A percentile compares a stretch with the other conserved stretches of the same genome.
These are phyloP conservation scores for Drosophila ustulata DNA, from an alignment of 2,888 invertebrate genomes.

Conservation along the genomic window DNA sequence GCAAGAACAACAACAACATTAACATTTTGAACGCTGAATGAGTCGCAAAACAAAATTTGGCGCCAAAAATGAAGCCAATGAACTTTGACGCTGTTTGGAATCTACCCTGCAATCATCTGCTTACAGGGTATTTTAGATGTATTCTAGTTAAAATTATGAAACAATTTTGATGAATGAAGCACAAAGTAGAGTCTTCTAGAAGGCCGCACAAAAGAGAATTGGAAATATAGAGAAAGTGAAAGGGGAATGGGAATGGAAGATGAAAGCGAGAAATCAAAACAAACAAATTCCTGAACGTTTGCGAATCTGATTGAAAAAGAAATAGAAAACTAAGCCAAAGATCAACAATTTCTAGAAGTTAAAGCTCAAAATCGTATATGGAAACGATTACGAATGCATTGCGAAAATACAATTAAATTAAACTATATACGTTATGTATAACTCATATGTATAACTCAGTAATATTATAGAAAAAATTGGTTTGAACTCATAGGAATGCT, in stretches of 20 bases:
- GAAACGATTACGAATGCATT: no score
- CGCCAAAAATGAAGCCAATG: constrained; percentile 56
- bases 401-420: no score
- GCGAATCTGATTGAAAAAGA: background rate
- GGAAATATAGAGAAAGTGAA: background rate
- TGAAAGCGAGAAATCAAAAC: background rate
- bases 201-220: background rate
- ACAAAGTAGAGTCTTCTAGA: background rate
- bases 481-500: no score
- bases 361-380: no score
- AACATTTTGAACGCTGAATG: constrained; percentile 30
- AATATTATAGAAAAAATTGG: no score
- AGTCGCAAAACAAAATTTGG: constrained; percentile 48
- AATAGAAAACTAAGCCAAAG: background rate
- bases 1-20: constrained; percentile 15
- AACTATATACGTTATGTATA: no score
- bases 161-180: background rate
- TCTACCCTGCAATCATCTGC: constrained; percentile 22
- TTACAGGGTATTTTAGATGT: background rate
- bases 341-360: no score
- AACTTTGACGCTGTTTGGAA: constrained; percentile 37
- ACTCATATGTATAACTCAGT: no score
- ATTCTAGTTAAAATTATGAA: background rate
- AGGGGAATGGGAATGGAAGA: background rate
- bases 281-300: constrained; percentile 1